Evolutionary conservation across 2,113 vertebrate species (phyloP).

Genomic region (Chloroceryle aenea): DNA sequence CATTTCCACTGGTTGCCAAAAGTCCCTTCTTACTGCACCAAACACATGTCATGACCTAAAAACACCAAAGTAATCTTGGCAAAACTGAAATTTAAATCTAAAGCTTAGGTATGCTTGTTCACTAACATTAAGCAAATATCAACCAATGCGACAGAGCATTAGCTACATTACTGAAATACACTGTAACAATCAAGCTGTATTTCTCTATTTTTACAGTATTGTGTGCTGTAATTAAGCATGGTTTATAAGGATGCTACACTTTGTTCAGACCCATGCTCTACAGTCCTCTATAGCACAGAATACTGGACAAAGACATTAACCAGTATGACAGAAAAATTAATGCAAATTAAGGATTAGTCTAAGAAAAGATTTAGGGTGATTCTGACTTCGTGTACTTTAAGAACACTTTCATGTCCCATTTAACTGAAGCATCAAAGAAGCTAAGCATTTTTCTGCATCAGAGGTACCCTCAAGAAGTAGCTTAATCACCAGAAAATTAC

Average conservation of each 20-base stretch:
- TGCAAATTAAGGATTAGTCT: neutral
- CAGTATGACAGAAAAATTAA: neutral
- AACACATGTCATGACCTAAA: conserved; percentile 92
- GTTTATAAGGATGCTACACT: neutral
- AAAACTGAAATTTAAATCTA: neutral
- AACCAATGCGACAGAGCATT: neutral
- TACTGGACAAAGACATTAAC: neutral
- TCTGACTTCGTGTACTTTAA: neutral
- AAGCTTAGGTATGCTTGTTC: neutral
- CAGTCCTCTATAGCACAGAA: neutral
- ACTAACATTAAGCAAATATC: neutral
- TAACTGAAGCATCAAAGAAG: neutral
- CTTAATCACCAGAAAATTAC: neutral
- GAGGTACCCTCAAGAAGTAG: neutral
- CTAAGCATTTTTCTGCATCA: neutral
- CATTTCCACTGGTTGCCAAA: conserved; percentile 92
- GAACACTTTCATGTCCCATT: neutral
- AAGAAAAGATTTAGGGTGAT: neutral
- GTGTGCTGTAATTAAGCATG: neutral
- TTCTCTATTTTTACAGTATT: neutral
- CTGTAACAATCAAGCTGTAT: neutral
- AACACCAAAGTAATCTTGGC: neutral
- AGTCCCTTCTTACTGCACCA: conserved; percentile 94
- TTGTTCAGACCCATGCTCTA: neutral
- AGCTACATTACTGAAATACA: neutral